Base-by-base conservation (phyloP, 2,888 invertebrate species). In the Galerucella calmariensis region DNA sequence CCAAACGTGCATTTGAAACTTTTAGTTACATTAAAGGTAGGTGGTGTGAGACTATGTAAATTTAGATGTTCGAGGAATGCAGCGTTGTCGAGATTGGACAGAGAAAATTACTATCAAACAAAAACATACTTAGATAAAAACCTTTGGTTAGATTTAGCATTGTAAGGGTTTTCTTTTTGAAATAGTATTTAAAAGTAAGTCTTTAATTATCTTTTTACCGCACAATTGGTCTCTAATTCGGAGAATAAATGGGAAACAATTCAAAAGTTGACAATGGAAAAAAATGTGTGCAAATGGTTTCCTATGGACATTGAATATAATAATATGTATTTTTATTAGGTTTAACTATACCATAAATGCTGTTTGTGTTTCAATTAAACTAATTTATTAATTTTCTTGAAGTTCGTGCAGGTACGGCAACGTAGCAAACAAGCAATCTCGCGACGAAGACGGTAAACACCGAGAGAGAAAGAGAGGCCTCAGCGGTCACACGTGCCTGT, bases 401-500 rank as follows among this genome's bases (percentile, higher is more conserved):
- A 73, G 66, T 27, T 69, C 2, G 20, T 41, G 27, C 1, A 61
- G 48, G 58, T 35, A 10, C 20, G 70, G 63, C 70, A 73, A 70
- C 74, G 69, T 48, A 24, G 53, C 62, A 72, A 11, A 46, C 10
- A 68, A 48, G 56, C 59, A 71, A 74, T 72, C 62, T 65, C 56
- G 41, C 46, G 24, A 51, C 71, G 20, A 24, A 65, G 63, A 65
- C 11, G 62, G 63, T 20, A 61, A 65, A 35, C 48, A 12, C 48
- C 41, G 73, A 75, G 63, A 75, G 75, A 73, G 68, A 75, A 75
- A 77, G 63, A 63, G n/a, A n/a, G n/a, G n/a, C 46, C 63, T 77
- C 79, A 74, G 78, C 79, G 80, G 89, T 88, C 87, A 86, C 88
- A 87, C 88, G 87, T 86, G 86, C 87, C 86, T 81, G 85, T 84